Percentiles rank a stretch among this genome's conserved stretches.
Conservation (phyloP, 2,888 invertebrate genomes). For the Abscondita cerata region DNA sequence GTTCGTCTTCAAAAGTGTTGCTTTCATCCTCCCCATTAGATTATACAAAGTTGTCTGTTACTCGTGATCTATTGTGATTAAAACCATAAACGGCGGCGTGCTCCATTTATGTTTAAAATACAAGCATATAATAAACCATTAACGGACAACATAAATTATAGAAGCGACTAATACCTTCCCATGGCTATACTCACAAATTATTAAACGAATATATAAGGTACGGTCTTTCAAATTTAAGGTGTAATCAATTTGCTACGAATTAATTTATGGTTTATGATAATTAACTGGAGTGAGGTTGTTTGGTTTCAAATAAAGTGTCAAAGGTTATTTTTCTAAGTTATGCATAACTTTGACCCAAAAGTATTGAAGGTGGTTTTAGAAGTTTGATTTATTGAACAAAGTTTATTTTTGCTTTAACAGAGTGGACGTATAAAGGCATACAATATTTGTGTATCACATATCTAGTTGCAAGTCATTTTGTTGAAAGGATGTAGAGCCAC, state of each 20-base stretch:
- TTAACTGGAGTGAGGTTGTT: slow-evolving; percentile 24
- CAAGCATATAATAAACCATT: slow-evolving; percentile 11
- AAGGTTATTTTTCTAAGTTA: slow-evolving; percentile 33
- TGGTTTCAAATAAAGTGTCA: slow-evolving; percentile 24
- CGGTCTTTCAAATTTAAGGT: slow-evolving; percentile 33
- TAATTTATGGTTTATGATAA: slow-evolving; percentile 41
- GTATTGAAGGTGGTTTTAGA: no score
- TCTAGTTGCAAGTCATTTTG: slow-evolving; percentile 4
- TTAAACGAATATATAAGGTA: slow-evolving; percentile 22
- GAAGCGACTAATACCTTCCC: slow-evolving; percentile 13
- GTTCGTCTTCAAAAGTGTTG: no score
- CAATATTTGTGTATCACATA: background rate
- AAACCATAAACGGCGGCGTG: slow-evolving; percentile 1
- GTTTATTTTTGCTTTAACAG: slow-evolving; percentile 1
- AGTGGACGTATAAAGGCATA: slow-evolving; percentile 22
- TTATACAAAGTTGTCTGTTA: no score
- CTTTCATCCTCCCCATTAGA: no score
- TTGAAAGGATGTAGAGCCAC: background rate
- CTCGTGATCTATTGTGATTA: background rate
- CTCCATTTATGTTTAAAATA: slow-evolving; percentile 8
- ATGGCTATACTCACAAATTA: slow-evolving; percentile 21
- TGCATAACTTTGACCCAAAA: background rate
- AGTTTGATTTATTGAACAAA: no score
- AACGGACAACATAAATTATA: slow-evolving; percentile 16
- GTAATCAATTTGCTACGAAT: slow-evolving; percentile 36